Conservation (phyloP, 1,140 invertebrate genomes). For the Caenorhabditis briggsae region DNA sequence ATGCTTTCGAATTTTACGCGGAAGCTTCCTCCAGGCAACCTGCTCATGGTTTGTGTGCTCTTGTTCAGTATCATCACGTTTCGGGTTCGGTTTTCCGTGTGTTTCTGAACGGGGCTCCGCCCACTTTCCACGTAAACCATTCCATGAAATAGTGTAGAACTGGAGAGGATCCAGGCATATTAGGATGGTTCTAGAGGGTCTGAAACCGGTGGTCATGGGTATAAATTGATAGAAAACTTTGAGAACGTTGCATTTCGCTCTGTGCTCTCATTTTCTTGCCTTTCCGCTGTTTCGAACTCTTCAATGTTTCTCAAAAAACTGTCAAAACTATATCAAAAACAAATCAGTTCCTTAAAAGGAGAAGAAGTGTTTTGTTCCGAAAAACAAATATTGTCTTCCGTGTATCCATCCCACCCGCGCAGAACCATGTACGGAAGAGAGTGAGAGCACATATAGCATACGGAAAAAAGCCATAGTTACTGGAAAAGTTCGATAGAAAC, state of each 20-base stretch:
- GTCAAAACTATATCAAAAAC: neutral
- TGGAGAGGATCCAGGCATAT: neutral
- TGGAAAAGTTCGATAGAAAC: neutral
- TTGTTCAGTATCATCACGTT: slow-evolving; percentile 50
- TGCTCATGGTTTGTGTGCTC: neutral
- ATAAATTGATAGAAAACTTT: neutral
- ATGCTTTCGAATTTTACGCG: neutral
- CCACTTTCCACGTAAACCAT: slow-evolving; percentile 11
- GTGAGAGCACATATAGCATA: slow-evolving; percentile 21
- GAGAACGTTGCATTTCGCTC: neutral
- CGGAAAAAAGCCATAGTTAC: neutral
- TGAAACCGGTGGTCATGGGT: neutral
- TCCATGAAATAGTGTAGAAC: neutral
- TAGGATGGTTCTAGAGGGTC: neutral
- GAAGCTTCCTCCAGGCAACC: neutral
- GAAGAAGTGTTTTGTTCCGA: neutral
- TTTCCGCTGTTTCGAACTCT: neutral
- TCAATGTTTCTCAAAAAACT: neutral
- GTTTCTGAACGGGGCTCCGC: neutral
- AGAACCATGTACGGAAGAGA: slow-evolving; percentile 30
- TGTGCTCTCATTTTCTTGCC: neutral
- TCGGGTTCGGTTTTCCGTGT: slow-evolving; percentile 1
- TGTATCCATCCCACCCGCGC: neutral
- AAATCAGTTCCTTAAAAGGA: neutral
- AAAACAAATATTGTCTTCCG: neutral